These are phyloP conservation scores for Gandaritis pyraliata DNA, from an alignment of 2,888 invertebrate genomes.

Conservation along the genomic window DNA sequence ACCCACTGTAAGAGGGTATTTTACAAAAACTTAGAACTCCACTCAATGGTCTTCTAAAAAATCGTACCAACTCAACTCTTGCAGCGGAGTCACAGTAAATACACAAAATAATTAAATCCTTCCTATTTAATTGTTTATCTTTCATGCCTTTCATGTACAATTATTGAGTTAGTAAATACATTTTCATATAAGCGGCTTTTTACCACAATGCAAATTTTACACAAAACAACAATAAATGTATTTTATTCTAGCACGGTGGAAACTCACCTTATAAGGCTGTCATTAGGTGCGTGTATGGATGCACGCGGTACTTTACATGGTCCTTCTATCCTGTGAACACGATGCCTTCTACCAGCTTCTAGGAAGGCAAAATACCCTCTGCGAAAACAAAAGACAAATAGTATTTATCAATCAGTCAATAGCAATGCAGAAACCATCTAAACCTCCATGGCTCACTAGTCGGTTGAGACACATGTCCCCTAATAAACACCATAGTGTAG, in stretches of 20 bases:
- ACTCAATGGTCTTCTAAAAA: constrained; percentile 3
- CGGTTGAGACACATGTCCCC: too few relatives aligned
- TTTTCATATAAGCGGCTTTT: constrained; percentile 47
- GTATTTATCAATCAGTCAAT: background rate
- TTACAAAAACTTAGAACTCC: constrained; percentile 8
- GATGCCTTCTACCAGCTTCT: constrained; percentile 90
- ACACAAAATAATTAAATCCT: constrained; percentile 27
- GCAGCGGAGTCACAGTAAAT: constrained; percentile 44
- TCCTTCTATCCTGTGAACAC: constrained; percentile 86
- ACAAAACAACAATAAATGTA: constrained; percentile 44
- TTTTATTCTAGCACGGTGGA: constrained; percentile 26
- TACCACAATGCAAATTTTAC: constrained; percentile 50
- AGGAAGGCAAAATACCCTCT: constrained; percentile 95
- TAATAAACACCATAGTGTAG: too few relatives aligned
- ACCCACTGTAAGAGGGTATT: constrained; percentile 41
- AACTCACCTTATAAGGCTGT: constrained; percentile 86
- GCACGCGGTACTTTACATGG: constrained; percentile 82
- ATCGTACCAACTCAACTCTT: constrained; percentile 35
- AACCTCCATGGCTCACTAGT: too few relatives aligned
- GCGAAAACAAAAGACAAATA: constrained; percentile 38
- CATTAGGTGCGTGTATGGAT: constrained; percentile 88
- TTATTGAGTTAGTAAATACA: constrained; percentile 49
- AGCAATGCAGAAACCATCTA: too few relatives aligned
- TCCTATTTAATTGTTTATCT: constrained; percentile 40
- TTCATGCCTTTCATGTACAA: constrained; percentile 53